A percentile compares a stretch with the other conserved stretches of the same genome.
Conservation (phyloP, 1,140 invertebrate genomes). For the Hycleus phaleratus region DNA sequence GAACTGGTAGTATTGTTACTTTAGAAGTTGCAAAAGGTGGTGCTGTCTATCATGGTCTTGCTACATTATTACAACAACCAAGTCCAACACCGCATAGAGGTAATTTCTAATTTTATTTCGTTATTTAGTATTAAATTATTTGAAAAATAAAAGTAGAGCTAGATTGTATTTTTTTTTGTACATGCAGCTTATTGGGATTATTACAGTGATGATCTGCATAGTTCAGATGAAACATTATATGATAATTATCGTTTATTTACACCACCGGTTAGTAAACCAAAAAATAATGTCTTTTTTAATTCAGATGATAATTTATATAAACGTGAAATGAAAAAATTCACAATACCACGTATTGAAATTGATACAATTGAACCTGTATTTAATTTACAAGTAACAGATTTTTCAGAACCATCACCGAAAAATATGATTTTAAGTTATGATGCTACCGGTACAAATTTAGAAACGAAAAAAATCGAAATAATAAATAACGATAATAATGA, state of each 20-base stretch:
- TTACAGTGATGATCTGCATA: conserved; percentile 20
- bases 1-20: conserved; percentile 87
- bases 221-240: conserved; percentile 34
- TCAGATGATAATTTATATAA: conserved; percentile 38
- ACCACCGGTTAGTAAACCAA: conserved; percentile 32
- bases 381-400: conserved; percentile 37
- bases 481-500: conserved; percentile 24
- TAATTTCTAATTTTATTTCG: conserved; percentile 40
- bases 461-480: conserved; percentile 21
- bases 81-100: conserved; percentile 77
- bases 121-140: background rate
- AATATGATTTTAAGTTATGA: conserved; percentile 32
- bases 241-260: conserved; percentile 27
- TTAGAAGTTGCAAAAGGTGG: conserved; percentile 96
- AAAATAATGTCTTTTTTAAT: conserved; percentile 37
- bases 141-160: background rate
- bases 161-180: conserved; percentile 22
- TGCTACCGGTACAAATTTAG: conserved; percentile 28
- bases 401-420: conserved; percentile 34
- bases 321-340: conserved; percentile 30
- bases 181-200: conserved; percentile 38
- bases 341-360: conserved; percentile 36
- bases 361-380: conserved; percentile 33
- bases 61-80: conserved; percentile 85
- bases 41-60: conserved; percentile 93